Evolutionary conservation across 2,113 vertebrate species (phyloP).

Genomic region (Athene cunicularia): DNA sequence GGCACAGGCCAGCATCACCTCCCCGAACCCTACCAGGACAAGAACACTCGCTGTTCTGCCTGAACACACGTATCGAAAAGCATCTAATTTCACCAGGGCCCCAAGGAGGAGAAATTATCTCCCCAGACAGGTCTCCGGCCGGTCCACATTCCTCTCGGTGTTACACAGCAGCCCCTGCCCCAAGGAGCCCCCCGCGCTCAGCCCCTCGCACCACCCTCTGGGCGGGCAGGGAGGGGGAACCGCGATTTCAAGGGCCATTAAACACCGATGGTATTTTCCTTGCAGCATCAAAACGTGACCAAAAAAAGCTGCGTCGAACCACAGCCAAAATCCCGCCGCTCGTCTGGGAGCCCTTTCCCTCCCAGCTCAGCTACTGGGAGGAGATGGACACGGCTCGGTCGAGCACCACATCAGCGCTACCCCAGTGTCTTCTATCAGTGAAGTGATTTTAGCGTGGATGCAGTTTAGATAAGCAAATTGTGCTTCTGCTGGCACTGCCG

Average conservation of each 20-base stretch:
- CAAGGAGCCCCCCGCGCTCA: background rate
- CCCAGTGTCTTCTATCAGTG: rapidly evolving
- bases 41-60: background rate
- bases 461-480: background rate
- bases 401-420: rapidly evolving
- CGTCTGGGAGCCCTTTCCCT: rapidly evolving
- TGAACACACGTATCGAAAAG: background rate
- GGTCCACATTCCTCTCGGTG: background rate
- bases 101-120: background rate
- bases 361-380: rapidly evolving
- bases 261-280: constrained; percentile 20
- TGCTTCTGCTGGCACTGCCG: constrained; percentile 16
- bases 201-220: constrained; percentile 17
- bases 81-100: background rate
- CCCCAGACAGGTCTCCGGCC: background rate
- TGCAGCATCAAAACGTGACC: background rate
- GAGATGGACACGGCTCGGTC: rapidly evolving
- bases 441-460: background rate
- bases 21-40: background rate
- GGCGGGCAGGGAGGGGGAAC: constrained; percentile 19
- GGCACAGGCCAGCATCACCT: background rate
- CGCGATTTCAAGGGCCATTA: constrained; percentile 43
- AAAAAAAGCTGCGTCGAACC: background rate
- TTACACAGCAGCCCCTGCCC: background rate
- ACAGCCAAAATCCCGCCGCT: background rate